Conservation (phyloP, 2,888 invertebrate genomes). For the Conomelus anceps region DNA sequence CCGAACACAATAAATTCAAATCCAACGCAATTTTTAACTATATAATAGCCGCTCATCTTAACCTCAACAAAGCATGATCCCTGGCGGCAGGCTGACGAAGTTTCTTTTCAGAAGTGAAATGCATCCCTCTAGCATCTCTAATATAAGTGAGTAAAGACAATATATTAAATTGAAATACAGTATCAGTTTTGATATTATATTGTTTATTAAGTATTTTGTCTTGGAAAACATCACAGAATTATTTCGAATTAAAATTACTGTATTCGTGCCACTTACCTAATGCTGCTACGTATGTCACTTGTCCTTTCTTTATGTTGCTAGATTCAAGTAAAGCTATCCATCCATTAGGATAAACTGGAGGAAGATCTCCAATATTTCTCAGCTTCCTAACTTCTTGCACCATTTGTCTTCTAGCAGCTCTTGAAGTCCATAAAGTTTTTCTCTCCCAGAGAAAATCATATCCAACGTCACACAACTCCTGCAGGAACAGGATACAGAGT, state of each 20-base stretch:
- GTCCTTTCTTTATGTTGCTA: constrained; percentile 39
- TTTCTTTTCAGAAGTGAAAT: no score
- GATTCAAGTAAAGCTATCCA: constrained; percentile 79
- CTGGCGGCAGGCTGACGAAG: no score
- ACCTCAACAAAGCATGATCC: no score
- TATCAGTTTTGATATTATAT: no score
- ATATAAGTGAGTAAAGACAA: no score
- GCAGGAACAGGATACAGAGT: not conserved
- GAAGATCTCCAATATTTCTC: constrained; percentile 57
- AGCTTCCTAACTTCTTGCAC: constrained; percentile 45
- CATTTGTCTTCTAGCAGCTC: constrained; percentile 22
- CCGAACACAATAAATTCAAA: no score
- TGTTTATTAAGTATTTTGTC: no score
- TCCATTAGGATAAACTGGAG: constrained; percentile 83
- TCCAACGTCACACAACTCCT: constrained; percentile 49
- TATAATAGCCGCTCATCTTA: no score
- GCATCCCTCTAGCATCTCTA: no score
- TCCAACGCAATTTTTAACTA: no score
- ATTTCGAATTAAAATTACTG: not conserved
- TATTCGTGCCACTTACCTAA: constrained; percentile 36
- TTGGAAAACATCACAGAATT: no score
- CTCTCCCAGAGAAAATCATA: constrained; percentile 38
- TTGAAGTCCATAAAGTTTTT: constrained; percentile 31
- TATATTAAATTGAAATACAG: no score
- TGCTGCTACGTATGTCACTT: constrained; percentile 34